Base-by-base conservation (phyloP, 2,113 vertebrate species). In the human (Homo sapiens) region DNA sequence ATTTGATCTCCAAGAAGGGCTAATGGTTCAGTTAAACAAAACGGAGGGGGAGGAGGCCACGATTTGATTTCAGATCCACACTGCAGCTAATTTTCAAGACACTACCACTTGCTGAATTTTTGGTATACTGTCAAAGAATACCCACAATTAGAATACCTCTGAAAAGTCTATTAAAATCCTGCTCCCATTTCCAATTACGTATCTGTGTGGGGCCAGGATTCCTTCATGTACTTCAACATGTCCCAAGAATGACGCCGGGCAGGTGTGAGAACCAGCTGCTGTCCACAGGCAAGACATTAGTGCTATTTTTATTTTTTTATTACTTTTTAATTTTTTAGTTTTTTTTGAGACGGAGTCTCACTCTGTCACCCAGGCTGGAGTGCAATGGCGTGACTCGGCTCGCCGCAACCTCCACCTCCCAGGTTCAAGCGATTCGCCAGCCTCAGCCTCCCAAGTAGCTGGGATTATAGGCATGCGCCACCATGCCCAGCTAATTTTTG, bases 141-240 rank as follows among this genome's bases (percentile, higher is more conserved):
- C 5, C 57, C 38, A 25, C 30, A 2, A 20, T 6, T 5, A 17
- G 61, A 64, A 64, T 13, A 30, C 61, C 27, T 6, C 23, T 32
- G 35, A 20, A 6, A 61, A 18, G 18, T 35, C 76, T 1, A 8
- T 0, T 12, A 8, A 12, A 7, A n/a, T 0, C 0, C 18, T 1
- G 0, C 5, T 2, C 12, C 18, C 0, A 0, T 1, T 11, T 12
- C 17, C 27, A 1, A 0, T 2, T 1, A 38, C 7, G 27, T 2
- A 1, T 9, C 70, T 22, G 45, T 0, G 38, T 1, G 10, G 20
- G 70, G 35, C 27, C 20, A 4, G 16, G 3, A 6, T 25, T 75
- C 30, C 61, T 7, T 7, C 25, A 6, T 0, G 30, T 12, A 23
- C 27, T 68, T 48, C 43, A 32, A 40, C 45, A 14, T 0, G 23